Evolutionary conservation across 2,797 vertebrate species (phyloP).

Genomic region (Aeoliscus strigatus): DNA sequence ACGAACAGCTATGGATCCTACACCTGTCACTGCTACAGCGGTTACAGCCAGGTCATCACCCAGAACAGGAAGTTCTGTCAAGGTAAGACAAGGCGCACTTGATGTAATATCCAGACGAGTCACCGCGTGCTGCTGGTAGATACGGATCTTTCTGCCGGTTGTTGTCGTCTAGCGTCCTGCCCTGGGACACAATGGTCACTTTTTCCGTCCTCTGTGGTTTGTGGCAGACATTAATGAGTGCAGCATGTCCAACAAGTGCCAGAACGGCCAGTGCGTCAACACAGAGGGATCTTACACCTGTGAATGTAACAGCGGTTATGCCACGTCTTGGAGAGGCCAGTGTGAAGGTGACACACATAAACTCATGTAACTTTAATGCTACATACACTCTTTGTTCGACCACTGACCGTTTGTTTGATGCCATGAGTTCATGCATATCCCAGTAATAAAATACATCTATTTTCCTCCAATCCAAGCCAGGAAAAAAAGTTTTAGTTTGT

Average conservation of each 20-base stretch:
- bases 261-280: conserved; percentile 80
- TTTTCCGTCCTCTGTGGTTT: conserved; percentile 47
- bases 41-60: conserved; percentile 77
- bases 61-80: conserved; percentile 83
- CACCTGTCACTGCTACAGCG: conserved; percentile 84
- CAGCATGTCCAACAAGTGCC: conserved; percentile 80
- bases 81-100: conserved; percentile 73
- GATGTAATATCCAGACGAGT: conserved; percentile 25
- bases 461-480: conserved; percentile 52
- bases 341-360: conserved; percentile 81
- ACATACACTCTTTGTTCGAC: too few species aligned
- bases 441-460: conserved; percentile 48
- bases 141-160: conserved; percentile 38
- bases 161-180: conserved; percentile 33
- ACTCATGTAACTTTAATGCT: neutral
- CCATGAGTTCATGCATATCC: conserved; percentile 36
- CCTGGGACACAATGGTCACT: conserved; percentile 51
- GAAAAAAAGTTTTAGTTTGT: conserved; percentile 33
- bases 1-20: conserved; percentile 87
- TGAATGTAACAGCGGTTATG: conserved; percentile 82
- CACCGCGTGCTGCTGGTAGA: conserved; percentile 1
- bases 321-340: conserved; percentile 74
- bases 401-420: conserved; percentile 32
- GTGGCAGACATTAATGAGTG: conserved; percentile 85
- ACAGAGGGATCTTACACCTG: conserved; percentile 86